phyloP scores from a whole-genome alignment of 1,140 invertebrate genomes.

The Probaryconus sp. region DNA sequence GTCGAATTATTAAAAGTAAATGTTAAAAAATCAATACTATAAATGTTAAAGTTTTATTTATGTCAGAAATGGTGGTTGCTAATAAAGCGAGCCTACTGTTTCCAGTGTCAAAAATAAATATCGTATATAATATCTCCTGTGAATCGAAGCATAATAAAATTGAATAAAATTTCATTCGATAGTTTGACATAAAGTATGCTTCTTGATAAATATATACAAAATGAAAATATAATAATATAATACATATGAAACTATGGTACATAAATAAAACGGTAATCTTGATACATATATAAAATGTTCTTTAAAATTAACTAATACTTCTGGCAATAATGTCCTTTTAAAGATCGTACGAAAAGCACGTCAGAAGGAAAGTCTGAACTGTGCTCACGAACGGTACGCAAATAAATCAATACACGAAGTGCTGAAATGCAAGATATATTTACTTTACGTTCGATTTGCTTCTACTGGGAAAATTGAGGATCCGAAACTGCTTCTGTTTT shows the following conservation, averaged over 20 bases:
- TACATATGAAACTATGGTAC: conserved; percentile 7
- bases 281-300: conserved; percentile 21
- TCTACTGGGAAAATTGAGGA: conserved; percentile 12
- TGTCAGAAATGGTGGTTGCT: too few relatives aligned
- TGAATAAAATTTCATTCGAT: too few relatives aligned
- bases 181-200: too few relatives aligned
- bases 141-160: too few relatives aligned
- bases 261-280: conserved; percentile 17
- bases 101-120: too few relatives aligned
- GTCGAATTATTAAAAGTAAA: too few relatives aligned
- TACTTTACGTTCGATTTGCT: conserved; percentile 11
- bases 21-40: too few relatives aligned
- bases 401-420: conserved; percentile 37
- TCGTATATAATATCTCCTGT: too few relatives aligned
- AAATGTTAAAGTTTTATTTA: too few relatives aligned
- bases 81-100: too few relatives aligned
- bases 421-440: conserved; percentile 15
- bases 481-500: conserved; percentile 13
- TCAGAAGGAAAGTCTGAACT: conserved; percentile 32
- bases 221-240: conserved; percentile 5
- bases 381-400: conserved; percentile 35
- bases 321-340: conserved; percentile 73
- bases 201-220: conserved; percentile 28
- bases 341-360: conserved; percentile 59
- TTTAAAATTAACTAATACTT: conserved; percentile 72